phyloP scores from a whole-genome alignment of 2,797 vertebrate genomes.

The Pampus argenteus region DNA sequence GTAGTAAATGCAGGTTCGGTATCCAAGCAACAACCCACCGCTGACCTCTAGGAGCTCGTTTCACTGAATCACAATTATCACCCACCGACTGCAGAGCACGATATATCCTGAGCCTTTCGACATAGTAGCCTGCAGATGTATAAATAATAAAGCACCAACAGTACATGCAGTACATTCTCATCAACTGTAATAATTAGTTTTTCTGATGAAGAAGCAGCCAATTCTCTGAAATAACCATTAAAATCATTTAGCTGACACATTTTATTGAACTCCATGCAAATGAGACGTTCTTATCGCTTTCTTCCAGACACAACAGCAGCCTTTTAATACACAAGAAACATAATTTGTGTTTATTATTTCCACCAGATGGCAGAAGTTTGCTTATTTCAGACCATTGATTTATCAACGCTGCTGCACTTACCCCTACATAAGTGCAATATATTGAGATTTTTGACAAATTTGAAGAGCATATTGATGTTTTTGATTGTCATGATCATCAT shows the following conservation, averaged over 20 bases:
- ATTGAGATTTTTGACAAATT: not conserved
- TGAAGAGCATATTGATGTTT: not conserved
- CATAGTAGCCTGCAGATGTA: not conserved
- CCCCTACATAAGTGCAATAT: not conserved
- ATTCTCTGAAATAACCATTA: conserved; percentile 8
- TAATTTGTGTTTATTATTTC: not conserved
- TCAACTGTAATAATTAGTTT: not conserved
- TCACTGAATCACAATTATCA: conserved; percentile 2
- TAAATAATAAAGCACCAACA: not conserved
- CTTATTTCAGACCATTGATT: not conserved
- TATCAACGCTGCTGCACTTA: too few species aligned
- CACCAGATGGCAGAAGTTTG: conserved; percentile 66
- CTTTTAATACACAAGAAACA: not conserved
- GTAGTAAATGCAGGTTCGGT: conserved; percentile 10
- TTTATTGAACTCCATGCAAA: conserved; percentile 32
- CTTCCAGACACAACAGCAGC: not conserved
- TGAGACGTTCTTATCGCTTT: conserved; percentile 40
- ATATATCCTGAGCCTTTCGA: not conserved
- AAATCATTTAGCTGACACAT: not conserved
- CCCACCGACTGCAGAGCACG: not conserved
- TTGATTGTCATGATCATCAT: not conserved
- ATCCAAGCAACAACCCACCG: conserved; percentile 2
- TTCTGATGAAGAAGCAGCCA: not conserved
- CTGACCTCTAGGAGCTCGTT: conserved; percentile 17
- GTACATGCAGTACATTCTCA: not conserved